These are phyloP conservation scores for Cosmorhoe ocellata DNA, from an alignment of 2,888 invertebrate genomes.

Conservation along the genomic window DNA sequence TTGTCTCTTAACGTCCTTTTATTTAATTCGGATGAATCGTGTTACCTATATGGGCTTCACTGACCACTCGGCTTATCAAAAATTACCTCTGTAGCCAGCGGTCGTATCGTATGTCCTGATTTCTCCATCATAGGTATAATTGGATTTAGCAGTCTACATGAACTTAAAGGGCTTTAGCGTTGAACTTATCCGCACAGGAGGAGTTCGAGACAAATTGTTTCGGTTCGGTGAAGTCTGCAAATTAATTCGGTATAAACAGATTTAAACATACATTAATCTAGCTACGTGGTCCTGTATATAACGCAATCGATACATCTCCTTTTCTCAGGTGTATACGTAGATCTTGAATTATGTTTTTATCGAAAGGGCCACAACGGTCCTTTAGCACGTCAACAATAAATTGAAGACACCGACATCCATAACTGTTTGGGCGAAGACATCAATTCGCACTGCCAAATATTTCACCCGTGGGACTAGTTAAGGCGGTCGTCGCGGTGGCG, in stretches of 20 bases:
- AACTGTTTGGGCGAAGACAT: constrained; percentile 37
- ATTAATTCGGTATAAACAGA: constrained; percentile 37
- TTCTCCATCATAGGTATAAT: constrained; percentile 38
- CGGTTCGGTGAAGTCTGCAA: constrained; percentile 40
- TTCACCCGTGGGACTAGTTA: constrained; percentile 42
- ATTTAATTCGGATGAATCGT: constrained; percentile 49
- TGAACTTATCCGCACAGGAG: constrained; percentile 39
- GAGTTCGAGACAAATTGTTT: constrained; percentile 42
- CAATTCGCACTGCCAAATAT: constrained; percentile 42
- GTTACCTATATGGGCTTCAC: constrained; percentile 34
- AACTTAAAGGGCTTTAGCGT: constrained; percentile 40
- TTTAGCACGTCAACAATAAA: constrained; percentile 42
- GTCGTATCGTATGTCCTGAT: constrained; percentile 26
- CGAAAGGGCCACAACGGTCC: constrained; percentile 31
- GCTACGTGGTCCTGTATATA: background rate
- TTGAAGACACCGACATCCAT: constrained; percentile 40
- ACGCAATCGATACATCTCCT: constrained; percentile 4
- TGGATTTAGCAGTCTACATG: constrained; percentile 45
- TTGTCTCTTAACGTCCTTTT: constrained; percentile 35
- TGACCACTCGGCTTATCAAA: constrained; percentile 28
- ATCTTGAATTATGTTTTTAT: constrained; percentile 36
- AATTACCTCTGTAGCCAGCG: constrained; percentile 25
- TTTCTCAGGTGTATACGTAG: constrained; percentile 14
- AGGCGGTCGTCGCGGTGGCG: constrained; percentile 26
- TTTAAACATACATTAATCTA: constrained; percentile 29